Base-by-base conservation (phyloP, 2,888 invertebrate genomes). In the Pelosia muscerda region DNA sequence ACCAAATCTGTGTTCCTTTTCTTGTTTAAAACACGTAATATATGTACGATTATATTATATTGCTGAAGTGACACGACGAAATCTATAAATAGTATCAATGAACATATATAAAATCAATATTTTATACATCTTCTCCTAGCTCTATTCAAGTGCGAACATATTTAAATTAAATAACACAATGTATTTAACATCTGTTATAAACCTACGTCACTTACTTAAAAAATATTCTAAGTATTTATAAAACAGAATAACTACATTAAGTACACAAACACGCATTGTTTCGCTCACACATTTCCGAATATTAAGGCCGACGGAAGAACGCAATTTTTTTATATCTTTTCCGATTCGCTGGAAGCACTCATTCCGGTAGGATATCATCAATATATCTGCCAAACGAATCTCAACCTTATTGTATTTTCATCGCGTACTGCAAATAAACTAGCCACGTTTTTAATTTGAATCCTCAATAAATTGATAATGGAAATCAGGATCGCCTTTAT, bases 241-340 rank as follows among this genome's bases (percentile, higher is more conserved):
- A 26, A 69, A 74, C 66, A 68, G 60, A 70, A 65, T 63, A 65
- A 28, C 58, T 54, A 57, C 22, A 26, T 49, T 62, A 68, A 67
- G 57, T 68, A 76, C 68, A 76, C 65, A 13, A 74, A 75, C 69
- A 72, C 73, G 78, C 76, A 86, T 86, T 85, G 85, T 85, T 86
- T 82, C 68, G 76, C 74, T 75, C 76, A 63, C 76, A 78, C 78
- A 83, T 88, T 90, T 92, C 90, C 89, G 89, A 90, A 86, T 78
- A 74, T 81, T 83, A 87, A 94, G 94, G 94, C 76, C 92, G 85
- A 84, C 92, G 94, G 94, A 94, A 90, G 90, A 86, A 72, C 82
- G 84, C 90, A 86, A 93, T 93, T 91, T 90, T 49, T 84, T 87
- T 88, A 79, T 85, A 90, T 91, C 89, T 88, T 86, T 93, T 90